Evolutionary conservation across 2,113 vertebrate genomes (phyloP), one percentile per base, ranked within the genome.

Genomic region (Xenopus laevis): DNA sequence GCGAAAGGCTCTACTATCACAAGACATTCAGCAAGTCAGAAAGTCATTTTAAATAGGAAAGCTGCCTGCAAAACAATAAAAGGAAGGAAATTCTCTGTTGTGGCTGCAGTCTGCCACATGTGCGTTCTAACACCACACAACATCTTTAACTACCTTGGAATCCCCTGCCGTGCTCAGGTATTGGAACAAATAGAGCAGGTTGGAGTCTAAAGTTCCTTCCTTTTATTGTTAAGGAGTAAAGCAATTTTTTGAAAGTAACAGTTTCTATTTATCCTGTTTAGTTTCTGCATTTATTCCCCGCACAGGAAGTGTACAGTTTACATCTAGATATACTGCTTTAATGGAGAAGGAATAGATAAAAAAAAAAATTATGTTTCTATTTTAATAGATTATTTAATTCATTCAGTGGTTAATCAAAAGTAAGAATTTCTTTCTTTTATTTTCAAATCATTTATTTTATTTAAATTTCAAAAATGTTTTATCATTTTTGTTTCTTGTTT

Each of bases 211-310:
- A 77, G 74, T 77, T 77, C 74, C 67, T 77, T 77, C 67, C 74
- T 77, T 77, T 75, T 75, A 75, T 75, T 75, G 73, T 75, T 75
- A 69, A 70, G 47, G 63, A 67, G 59, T 68, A 77, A 77, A 77
- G 67, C 59, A 76, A 76, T 68, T 67, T 16, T 68, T 69, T 62
- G 73, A 68, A 68, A 76, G 65, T 76, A 76, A 62, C 73, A 76
- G 73, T 76, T 69, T 77, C 55, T 70, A 50, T 77, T 68, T 33
- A 70, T 77, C 74, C 74, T 70, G 66, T 77, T 77, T 16, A 40
- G 33, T 40, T 40, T 40, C 33, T 7, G 33, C 33, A 4, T 40
- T 40, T 40, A 40, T 40, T 40, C 33, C 33, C 33, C 1, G 33
- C 33, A 9, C 33, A 40, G 33, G 33, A 40, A 40, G 33, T 40